These are phyloP conservation scores for Machimus atricapillus DNA, from an alignment of 2,888 invertebrate genomes.

Conservation along the genomic window DNA sequence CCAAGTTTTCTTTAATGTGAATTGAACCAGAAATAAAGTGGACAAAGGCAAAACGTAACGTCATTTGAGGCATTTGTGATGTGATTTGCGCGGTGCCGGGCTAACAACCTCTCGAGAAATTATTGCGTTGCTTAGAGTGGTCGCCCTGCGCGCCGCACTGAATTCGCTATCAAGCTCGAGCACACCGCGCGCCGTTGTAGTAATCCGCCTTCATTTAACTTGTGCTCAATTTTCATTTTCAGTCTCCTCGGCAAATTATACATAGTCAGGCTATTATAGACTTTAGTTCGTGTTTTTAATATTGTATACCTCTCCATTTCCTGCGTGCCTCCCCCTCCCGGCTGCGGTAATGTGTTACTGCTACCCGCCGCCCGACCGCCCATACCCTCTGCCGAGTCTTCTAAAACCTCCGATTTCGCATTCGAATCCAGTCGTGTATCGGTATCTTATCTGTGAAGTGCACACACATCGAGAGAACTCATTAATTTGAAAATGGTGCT, in stretches of 20 bases:
- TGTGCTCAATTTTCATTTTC: constrained; percentile 15
- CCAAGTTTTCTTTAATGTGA: constrained; percentile 26
- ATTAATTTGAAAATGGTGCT: constrained; percentile 29
- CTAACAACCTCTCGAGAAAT: constrained; percentile 40
- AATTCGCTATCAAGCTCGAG: not conserved
- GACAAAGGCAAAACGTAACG: constrained; percentile 34
- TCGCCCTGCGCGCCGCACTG: not conserved
- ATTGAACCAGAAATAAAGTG: constrained; percentile 40
- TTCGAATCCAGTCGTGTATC: constrained; percentile 27
- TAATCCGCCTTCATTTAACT: constrained; percentile 20
- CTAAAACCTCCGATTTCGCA: constrained; percentile 22
- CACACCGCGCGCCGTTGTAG: not conserved
- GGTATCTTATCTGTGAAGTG: constrained; percentile 34
- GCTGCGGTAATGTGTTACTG: not conserved
- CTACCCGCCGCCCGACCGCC: not conserved
- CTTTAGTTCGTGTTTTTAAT: constrained; percentile 34
- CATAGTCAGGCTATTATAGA: constrained; percentile 22
- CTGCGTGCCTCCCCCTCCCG: not conserved
- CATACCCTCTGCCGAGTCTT: not conserved
- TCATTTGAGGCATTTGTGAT: constrained; percentile 31
- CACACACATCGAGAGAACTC: constrained; percentile 29
- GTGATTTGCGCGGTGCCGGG: constrained; percentile 39
- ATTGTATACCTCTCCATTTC: constrained; percentile 15
- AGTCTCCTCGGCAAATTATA: constrained; percentile 6
- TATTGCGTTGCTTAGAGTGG: constrained; percentile 30